Base-by-base conservation (phyloP, 2,888 invertebrate species). In the Xylota segnis region DNA sequence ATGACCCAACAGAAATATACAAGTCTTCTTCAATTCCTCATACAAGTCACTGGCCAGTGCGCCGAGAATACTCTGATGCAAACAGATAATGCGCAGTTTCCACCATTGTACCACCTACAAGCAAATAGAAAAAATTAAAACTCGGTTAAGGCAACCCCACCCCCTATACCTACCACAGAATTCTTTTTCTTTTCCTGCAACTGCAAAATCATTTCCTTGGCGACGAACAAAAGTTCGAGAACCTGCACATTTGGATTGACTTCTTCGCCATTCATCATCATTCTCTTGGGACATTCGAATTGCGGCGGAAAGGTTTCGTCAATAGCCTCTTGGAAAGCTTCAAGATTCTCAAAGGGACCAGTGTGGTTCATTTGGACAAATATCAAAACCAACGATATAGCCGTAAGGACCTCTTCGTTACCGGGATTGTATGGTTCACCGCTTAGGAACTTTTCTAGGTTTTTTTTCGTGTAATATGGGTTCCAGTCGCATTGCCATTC, bases 311-410 rank as follows among this genome's bases (percentile, higher is more conserved):
- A 90, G 6, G 65, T 72, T 71, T 87, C 74, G 9, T 92, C 91
- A 16, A 94, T 90, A 88, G 93, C 93, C 40, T 93, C 89, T 12
- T 91, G 90, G 58, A 93, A 89, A 54, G 91, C 89, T 0, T 93
- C 89, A 0, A 93, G 89, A 32, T 93, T 90, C 52, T 93, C 92
- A 16, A 87, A 87, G 4, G 97, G 96, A 0, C 97, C 96, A 63
- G 95, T 95, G 94, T 97, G 98, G 92, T 98, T 98, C 68, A 93
- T 93, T 91, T 97, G 96, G 70, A 96, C 94, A 92, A 97, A 98
- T 29, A 94, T 93, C 63, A 96, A 93, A 32, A 97, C 92, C 87
- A 95, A 93, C 43, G 95, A 94, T 16, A 96, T 93, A 2, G 95
- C 96, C 66, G 94, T 83, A 0, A 89, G 40, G 7, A 89, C 68